Base-by-base conservation (phyloP, 2,888 invertebrate genomes). In the Strigamia transsilvanica region DNA sequence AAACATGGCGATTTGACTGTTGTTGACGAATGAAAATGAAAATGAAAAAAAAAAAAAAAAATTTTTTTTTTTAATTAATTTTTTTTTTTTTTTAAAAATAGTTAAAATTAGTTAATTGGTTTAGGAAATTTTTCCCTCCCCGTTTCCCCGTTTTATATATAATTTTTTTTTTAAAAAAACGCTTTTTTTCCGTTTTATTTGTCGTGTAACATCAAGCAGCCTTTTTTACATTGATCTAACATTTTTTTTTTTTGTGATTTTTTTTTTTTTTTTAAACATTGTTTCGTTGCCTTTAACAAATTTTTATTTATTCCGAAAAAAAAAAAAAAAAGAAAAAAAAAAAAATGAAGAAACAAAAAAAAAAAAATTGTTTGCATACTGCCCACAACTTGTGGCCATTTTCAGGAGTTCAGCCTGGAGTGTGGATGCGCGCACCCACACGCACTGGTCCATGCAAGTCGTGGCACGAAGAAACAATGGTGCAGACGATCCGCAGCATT, bases 391-490 rank as follows among this genome's bases (percentile, higher is more conserved):
- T 21, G 61, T 61, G 73, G 73, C 51, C 56, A 46, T 80, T 80
- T 80, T 41, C 82, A 82, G 82, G 82, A 38, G 41, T 41, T 78
- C 82, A 41, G 46, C 46, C 80, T 80, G 80, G 80, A 27, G 80
- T 80, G 73, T 83, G 83, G 83, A 82, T 81, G 23, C 82, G 83
- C 34, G 27, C 51, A 13, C 83, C 83, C 15, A 82, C 51, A 73
- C 83, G 83, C 15, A 51, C 83, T 13, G 83, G 83, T 23, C 83
- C 83, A 23, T 83, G 81, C 80, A 83, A 83, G 78, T 80, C 82
- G 61, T 83, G 83, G 83, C 81, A 82, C n/a, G 83, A 83, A 56
- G 83, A 83, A 42, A 83, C 83, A 41, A 83, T 83, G 83, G 80
- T 46, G 32, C 61, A 82, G 73, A 82, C 83, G 10, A 83, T 83